phyloP scores from a whole-genome alignment of 2,888 invertebrate genomes.

The Cheilosia scutellata region DNA sequence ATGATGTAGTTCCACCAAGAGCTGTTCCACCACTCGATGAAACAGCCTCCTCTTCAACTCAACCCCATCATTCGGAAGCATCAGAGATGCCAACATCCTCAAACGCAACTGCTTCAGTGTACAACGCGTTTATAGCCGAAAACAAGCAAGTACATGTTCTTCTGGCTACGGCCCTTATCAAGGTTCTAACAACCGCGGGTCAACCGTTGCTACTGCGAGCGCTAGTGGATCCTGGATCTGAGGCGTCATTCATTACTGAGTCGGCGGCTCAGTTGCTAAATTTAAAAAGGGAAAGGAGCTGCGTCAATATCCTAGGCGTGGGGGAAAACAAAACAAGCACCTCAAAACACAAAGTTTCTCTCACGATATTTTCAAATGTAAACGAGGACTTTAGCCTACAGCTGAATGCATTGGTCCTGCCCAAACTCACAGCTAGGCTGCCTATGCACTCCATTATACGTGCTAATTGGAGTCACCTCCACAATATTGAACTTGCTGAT shows the following conservation, averaged over 20 bases:
- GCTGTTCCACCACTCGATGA: background rate
- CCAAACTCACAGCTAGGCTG: background rate
- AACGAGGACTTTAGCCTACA: background rate
- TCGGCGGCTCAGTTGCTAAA: background rate
- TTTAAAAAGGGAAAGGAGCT: background rate
- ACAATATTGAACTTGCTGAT: background rate
- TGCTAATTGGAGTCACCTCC: background rate
- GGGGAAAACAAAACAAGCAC: background rate
- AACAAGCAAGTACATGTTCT: constrained; percentile 9
- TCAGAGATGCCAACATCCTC: background rate
- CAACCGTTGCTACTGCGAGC: constrained; percentile 21
- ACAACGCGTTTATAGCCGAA: constrained; percentile 22
- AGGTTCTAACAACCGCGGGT: background rate
- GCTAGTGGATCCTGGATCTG: constrained; percentile 17
- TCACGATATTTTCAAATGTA: background rate
- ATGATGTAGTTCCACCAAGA: background rate
- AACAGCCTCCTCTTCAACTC: background rate
- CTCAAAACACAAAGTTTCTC: background rate
- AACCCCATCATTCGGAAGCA: background rate
- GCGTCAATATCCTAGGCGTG: background rate
- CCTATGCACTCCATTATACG: background rate
- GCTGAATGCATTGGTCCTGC: background rate
- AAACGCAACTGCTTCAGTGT: background rate
- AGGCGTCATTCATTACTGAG: background rate
- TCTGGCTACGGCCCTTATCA: background rate